Percentiles rank a stretch among this genome's conserved stretches.
phyloP scores from a whole-genome alignment of 2,888 invertebrate species.

The Ornithoptera priamus region DNA sequence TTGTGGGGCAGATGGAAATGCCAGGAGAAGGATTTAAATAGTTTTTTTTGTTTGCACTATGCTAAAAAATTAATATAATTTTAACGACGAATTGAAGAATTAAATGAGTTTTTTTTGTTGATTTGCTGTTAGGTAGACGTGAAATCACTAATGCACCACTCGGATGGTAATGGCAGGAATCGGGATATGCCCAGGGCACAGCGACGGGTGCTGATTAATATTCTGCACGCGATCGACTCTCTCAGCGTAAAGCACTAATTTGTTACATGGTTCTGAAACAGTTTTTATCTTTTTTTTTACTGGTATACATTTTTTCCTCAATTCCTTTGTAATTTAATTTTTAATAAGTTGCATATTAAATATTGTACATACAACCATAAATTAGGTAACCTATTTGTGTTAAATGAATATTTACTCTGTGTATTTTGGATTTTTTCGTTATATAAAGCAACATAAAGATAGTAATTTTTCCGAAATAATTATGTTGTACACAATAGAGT shows the following conservation, averaged over 20 bases:
- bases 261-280: constrained; percentile 8
- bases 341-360: too few species aligned
- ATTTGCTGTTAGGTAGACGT: neutral
- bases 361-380: too few species aligned
- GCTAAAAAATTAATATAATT: too few species aligned
- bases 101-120: too few species aligned
- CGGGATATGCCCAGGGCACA: constrained; percentile 49
- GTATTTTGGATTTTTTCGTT: too few species aligned
- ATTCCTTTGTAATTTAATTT: neutral
- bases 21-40: too few species aligned
- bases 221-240: constrained; percentile 41
- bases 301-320: neutral
- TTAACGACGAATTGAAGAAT: too few species aligned
- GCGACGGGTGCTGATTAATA: constrained; percentile 49
- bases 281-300: constrained; percentile 10
- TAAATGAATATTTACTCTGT: neutral
- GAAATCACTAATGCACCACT: constrained; percentile 6
- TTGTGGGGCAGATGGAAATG: too few species aligned
- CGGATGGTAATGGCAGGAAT: constrained; percentile 26
- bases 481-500: neutral
- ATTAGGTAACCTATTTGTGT: neutral
- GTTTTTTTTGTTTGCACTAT: too few species aligned
- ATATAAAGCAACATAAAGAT: neutral
- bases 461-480: neutral
- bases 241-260: constrained; percentile 18